phyloP scores from a whole-genome alignment of 2,888 invertebrate genomes.

The Stenodema calcarata region DNA sequence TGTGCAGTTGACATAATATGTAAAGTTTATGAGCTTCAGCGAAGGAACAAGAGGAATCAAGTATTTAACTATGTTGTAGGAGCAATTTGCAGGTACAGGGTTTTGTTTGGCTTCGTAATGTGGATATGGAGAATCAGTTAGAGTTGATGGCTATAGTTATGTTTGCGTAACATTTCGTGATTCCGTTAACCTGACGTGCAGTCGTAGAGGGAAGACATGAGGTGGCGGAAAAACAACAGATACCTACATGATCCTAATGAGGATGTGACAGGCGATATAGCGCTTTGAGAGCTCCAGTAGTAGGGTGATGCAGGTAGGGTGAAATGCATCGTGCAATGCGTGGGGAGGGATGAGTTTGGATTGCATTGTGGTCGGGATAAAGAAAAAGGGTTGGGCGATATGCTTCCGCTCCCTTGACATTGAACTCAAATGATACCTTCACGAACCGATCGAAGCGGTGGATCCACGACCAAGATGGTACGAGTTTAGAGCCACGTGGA shows the following conservation, averaged over 20 bases:
- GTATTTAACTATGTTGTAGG: no score
- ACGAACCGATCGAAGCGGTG: background rate
- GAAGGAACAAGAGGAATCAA: no score
- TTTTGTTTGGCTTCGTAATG: no score
- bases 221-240: background rate
- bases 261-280: background rate
- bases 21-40: no score
- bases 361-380: background rate
- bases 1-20: no score
- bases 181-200: background rate
- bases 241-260: background rate
- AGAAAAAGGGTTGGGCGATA: background rate
- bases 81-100: no score
- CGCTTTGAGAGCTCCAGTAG: background rate
- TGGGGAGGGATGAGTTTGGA: background rate
- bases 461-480: constrained; percentile 17
- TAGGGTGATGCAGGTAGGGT: background rate
- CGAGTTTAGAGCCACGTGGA: constrained; percentile 8
- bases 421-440: constrained; percentile 5
- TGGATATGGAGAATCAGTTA: background rate
- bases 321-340: background rate
- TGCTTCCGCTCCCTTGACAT: constrained; percentile 16
- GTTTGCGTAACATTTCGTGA: background rate
- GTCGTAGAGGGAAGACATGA: background rate
- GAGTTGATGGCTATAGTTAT: background rate